Base-by-base conservation (phyloP, 2,888 invertebrate genomes). In the Dinocampus coccinellae region DNA sequence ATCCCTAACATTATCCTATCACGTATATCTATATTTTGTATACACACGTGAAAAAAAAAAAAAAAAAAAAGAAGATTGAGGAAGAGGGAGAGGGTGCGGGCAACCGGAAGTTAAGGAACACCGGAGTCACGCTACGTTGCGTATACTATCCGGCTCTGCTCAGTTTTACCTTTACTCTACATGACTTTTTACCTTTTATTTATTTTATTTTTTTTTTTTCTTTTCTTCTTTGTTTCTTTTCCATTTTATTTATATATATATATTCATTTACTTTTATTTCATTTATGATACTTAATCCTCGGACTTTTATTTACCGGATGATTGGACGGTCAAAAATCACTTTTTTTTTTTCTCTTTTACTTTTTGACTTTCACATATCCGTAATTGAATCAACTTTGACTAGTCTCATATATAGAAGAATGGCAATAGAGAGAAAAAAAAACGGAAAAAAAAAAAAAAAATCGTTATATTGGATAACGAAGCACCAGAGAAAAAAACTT, bases 61-160 rank as follows among this genome's bases (percentile, higher is more conserved):
- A 47, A 7, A n/a, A 16, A 6, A 47, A 47, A 16, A 47, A 16
- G 9, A 7, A 16, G 47, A 16, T 3, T 7, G 47, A 16, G n/a
- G 16, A n/a, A 20, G 47, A 55, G 55, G n/a, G 13, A 26, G 55
- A 71, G 67, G 71, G 71, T 67, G 71, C 67, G 71, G 71, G 67
- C 67, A 55, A 55, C 62, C 71, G 71, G 71, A 71, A 71, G 67
- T 47, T 36, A 20, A 67, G 76, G 75, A 77, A 76, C 76, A 85
- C 86, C 86, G 86, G 86, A 86, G 83, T 84, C 84, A 86, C 85
- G 87, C 82, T 85, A 85, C 80, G 82, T 79, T 84, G 85, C n/a
- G n/a, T 58, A 75, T 74, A 74, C 74, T 75, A 76, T 76, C 76
- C 77, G 77, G 77, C 74, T 65, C 60, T 42, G 29, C 47, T 22